Evolutionary conservation across 2,113 vertebrate species (phyloP), one percentile per base, ranked within the genome.

Genomic region (Pungitius pungitius): DNA sequence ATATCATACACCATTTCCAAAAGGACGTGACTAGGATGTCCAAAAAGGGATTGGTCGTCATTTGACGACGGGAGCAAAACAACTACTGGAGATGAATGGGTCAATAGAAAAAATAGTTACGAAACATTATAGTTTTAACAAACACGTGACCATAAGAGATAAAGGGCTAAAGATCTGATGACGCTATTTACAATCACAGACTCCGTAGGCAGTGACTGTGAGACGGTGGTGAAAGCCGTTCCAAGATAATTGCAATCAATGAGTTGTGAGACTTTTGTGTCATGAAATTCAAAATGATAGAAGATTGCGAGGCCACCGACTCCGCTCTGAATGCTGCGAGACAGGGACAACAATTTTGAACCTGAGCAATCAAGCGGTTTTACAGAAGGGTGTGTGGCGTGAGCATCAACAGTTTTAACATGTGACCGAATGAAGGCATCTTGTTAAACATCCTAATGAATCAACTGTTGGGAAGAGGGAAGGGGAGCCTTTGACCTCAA

Each of bases 291-390:
- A 3, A 67, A 33, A 60, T 35, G 45, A 33, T 22, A 39, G 12
- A 49, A 40, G 24, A 51, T n/a, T 70, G 15, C 11, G 14, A 54
- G 14, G 2, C 15, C 8, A 49, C 40, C 26, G 27, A 42, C 55
- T 35, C 5, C 35, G 20, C 33, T 51, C 7, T 27, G 60, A 17
- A 49, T 47, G 24, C 22, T 64, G 17, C n/a, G 33, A 54, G 47
- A 59, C 30, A 55, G 35, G 15, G n/a, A 37, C 26, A 49, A 37
- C 26, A 2, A 9, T 15, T 69, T 64, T 56, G 24, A 65, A 75
- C 24, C 2, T 2, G 6, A 52, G 17, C 24, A 30, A 42, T 61
- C 9, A 13, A 20, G 57, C 57, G 24, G 8, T n/a, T 33, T 66
- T 2, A 1, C n/a, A 64, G 6, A 39, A 18, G 20, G 35, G 22